Conservation (phyloP, 2,113 vertebrate genomes). For the Odocoileus virginianus region DNA sequence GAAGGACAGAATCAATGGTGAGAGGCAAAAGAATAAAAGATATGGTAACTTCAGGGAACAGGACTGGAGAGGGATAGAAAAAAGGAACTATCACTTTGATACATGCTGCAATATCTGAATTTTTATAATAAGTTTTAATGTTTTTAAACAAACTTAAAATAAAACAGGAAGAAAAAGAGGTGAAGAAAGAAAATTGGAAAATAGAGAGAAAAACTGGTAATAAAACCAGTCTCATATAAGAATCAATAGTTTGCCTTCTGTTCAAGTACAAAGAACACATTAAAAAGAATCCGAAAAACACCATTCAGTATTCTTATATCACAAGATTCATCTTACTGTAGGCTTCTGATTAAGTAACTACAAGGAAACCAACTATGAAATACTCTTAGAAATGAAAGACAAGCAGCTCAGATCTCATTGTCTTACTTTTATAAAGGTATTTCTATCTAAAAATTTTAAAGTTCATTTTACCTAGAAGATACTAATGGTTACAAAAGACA, state of each 20-base stretch:
- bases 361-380: not conserved
- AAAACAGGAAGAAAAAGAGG: not conserved
- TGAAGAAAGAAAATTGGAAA: not conserved
- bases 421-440: not conserved
- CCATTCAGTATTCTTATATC: not conserved
- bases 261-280: not conserved
- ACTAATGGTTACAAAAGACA: not conserved
- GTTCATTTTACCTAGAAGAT: not conserved
- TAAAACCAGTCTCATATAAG: not conserved
- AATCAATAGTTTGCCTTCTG: not conserved
- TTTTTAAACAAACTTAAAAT: constrained; percentile 9
- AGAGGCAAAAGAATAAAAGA: not conserved
- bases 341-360: not conserved
- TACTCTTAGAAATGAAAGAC: constrained; percentile 1
- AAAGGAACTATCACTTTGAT: not conserved
- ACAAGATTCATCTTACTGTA: not conserved
- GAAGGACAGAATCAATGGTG: not conserved
- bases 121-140: not conserved
- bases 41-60: not conserved
- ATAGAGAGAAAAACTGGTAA: not conserved
- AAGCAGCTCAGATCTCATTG: not conserved
- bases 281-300: not conserved
- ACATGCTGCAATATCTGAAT: not conserved
- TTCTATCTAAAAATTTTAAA: not conserved
- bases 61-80: not conserved